Evolutionary conservation across 2,888 invertebrate species (phyloP), one percentile per base, ranked within the genome.

Genomic region (Trichogramma evanescens): DNA sequence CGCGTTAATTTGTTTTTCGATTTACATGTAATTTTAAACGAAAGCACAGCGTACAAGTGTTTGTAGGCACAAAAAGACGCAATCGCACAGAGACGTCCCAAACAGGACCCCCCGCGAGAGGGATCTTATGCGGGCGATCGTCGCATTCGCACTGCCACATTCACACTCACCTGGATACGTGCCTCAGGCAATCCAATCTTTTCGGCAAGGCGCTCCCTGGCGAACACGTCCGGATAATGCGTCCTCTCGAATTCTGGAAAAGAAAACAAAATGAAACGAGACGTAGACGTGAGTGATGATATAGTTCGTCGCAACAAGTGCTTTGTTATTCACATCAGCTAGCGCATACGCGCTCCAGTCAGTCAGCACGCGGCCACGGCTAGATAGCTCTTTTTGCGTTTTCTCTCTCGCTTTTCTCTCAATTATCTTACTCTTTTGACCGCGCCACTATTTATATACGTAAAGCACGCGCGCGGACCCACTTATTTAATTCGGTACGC

Each of bases 161-260:
- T 77, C 82, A 82, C 83, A 86, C 88, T 86, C 87, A 95, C 95
- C 92, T 96, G 95, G 87, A 96, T 96, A 88, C 95, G 89, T 84
- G 95, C 95, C 89, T 95, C 95, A 82, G 95, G 95, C 82, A 96
- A 89, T 85, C 93, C 93, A 82, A 96, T 96, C 87, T 95, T 95
- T 83, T 91, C 92, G 67, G 96, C 95, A 79, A 96, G 86, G 81
- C 94, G 85, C 81, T 96, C 96, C 74, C 96, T 84, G 69, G 95
- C 95, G 81, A 95, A 96, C 70, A 96, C 95, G 82, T 96, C 95
- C 66, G 95, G 96, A 81, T 96, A 96, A 82, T 96, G 95, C 72
- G 95, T 95, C 80, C 95, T 83, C 83, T 95, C 95, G 82, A 96
- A 96, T 84, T 95, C 95, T 95, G 84, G 66, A 83, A 82, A 68